A percentile compares a stretch with the other conserved stretches of the same genome.
phyloP scores from a whole-genome alignment of 2,113 vertebrate genomes.

The Malurus melanocephalus region DNA sequence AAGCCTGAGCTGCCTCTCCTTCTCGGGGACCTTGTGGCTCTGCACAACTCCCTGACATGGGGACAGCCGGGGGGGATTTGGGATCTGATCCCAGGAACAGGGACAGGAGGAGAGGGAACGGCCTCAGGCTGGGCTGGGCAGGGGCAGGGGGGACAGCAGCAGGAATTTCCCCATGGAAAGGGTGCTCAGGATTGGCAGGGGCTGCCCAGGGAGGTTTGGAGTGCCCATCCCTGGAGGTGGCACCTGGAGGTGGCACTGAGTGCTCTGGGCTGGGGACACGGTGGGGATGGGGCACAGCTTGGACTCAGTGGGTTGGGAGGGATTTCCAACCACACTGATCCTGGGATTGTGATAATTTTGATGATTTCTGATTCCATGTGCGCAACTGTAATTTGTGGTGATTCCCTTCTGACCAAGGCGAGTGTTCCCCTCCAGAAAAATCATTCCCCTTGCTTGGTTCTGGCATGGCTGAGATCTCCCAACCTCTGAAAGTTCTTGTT shows the following conservation, averaged over 20 bases:
- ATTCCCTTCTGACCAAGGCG: not conserved
- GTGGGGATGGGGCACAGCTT: fast-evolving
- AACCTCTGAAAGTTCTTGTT: not conserved
- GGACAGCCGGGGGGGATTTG: not conserved
- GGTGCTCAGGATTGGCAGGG: no score
- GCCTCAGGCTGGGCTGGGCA: not conserved
- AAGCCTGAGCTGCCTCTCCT: not conserved
- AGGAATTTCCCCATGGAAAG: not conserved
- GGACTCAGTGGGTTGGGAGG: fast-evolving
- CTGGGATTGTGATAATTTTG: not conserved
- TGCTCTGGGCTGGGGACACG: not conserved
- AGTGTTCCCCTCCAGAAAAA: not conserved
- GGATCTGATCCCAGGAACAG: not conserved
- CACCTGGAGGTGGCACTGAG: not conserved
- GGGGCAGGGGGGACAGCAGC: not conserved
- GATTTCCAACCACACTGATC: not conserved
- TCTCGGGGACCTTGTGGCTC: not conserved
- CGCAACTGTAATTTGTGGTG: not conserved
- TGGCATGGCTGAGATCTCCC: not conserved
- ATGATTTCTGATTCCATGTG: not conserved
- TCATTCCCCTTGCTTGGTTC: not conserved
- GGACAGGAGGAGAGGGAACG: not conserved
- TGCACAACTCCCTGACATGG: not conserved
- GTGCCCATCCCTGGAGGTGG: not conserved
- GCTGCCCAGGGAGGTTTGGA: no score